These are phyloP conservation scores for Antennarius striatus DNA, from an alignment of 2,113 vertebrate genomes.

Conservation along the genomic window DNA sequence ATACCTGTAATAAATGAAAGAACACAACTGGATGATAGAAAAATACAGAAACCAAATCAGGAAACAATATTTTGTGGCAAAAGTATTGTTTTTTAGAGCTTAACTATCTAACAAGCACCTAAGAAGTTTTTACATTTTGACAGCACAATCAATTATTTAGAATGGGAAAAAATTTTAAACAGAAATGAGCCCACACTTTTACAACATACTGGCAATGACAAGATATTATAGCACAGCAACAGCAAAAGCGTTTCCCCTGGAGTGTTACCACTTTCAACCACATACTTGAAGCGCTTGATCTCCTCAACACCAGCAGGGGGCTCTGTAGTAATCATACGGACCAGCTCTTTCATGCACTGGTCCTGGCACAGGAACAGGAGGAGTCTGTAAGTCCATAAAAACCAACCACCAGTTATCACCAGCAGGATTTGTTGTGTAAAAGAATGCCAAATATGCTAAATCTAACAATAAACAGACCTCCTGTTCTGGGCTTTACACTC, in stretches of 20 bases:
- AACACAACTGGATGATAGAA: constrained; percentile 21
- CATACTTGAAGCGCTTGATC: constrained; percentile 96
- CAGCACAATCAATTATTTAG: no score
- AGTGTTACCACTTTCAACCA: constrained; percentile 40
- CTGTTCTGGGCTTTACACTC: constrained; percentile 98
- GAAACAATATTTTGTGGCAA: neutral
- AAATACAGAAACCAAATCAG: neutral
- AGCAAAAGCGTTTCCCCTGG: constrained; percentile 21
- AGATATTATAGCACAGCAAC: constrained; percentile 1
- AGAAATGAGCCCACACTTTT: neutral
- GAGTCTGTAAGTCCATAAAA: constrained; percentile 74
- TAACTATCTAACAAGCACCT: neutral
- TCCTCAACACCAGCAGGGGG: constrained; percentile 92
- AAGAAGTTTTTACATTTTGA: no score
- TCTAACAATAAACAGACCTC: constrained; percentile 57
- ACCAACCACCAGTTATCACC: constrained; percentile 15
- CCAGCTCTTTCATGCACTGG: constrained; percentile 92
- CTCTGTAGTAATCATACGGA: constrained; percentile 90
- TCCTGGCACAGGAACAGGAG: constrained; percentile 91
- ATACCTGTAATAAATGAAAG: constrained; percentile 76
- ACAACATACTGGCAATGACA: constrained; percentile 20
- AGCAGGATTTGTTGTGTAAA: neutral
- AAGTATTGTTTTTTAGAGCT: neutral
- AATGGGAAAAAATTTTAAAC: no score
- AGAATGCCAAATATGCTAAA: neutral